Base-by-base conservation (phyloP, 2,797 vertebrate genomes). In the Acanthopagrus latus region DNA sequence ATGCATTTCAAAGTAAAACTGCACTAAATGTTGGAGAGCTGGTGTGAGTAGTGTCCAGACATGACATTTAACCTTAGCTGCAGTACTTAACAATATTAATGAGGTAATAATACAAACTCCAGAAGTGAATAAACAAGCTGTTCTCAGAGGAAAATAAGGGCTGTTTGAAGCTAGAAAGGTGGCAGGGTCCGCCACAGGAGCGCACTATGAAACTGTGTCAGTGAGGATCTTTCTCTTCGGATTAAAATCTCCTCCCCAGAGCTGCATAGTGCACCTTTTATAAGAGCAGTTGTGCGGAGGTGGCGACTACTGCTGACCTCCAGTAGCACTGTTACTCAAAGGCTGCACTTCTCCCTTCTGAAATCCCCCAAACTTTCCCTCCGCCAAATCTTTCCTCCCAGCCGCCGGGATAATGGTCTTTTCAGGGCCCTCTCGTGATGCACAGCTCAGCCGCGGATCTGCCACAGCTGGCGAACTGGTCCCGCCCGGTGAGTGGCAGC, bases 351-450 rank as follows among this genome's bases (percentile, higher is more conserved):
- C 84, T 91, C 84, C 85, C 85, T 79, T 78, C 88, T 91, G 86
- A 95, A 95, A 94, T 93, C 92, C 95, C 95, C 94, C 86, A 87
- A 95, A 90, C 87, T 94, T 92, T 88, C 93, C 94, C 88, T 76
- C 56, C 14, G 81, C 88, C 89, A 87, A 85, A 81, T 81, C 80
- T 76, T 38, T 85, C 84, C 80, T 84, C 78, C 87, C 64, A 76
- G 71, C 85, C 51, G 74, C 78, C 80, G 29, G 55, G 82, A 85
- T 90, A 92, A 92, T 90, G 91, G 76, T 23, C 83, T 88, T 91
- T 81, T 70, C 92, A 93, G 92, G 87, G 38, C 38, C 90, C 90
- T 92, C 86, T 81, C 29, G 7, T 78, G 80, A 81, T 86, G 63
- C 81, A 43, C 47, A 3, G 27, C 85, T 64, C 59, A 12, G 71